A percentile compares a stretch with the other conserved stretches of the same genome.
These are phyloP conservation scores for Manis crassicaudata DNA, from an alignment of 2,797 vertebrate genomes.

Conservation along the genomic window DNA sequence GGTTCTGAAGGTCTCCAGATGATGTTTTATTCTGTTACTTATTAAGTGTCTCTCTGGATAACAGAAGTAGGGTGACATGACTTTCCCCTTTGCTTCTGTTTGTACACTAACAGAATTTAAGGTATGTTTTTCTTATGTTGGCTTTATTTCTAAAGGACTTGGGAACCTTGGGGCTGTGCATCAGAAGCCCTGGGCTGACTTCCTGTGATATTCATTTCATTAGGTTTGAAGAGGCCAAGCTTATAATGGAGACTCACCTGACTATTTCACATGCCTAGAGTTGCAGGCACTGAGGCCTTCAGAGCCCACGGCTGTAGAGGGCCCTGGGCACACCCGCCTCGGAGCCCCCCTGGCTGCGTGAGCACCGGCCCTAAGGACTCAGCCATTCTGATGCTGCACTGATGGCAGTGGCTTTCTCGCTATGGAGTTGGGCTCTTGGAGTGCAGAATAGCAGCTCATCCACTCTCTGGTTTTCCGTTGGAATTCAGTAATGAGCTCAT, in stretches of 20 bases:
- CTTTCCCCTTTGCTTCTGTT: neutral
- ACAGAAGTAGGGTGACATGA: neutral
- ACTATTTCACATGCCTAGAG: neutral
- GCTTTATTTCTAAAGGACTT: neutral
- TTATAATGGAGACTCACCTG: neutral
- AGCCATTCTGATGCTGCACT: neutral
- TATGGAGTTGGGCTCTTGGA: neutral
- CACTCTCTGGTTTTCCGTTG: slow-evolving; percentile 52
- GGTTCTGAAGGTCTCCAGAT: neutral
- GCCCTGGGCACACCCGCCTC: neutral
- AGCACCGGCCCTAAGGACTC: neutral
- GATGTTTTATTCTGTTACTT: neutral
- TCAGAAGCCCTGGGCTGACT: neutral
- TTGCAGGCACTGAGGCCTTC: neutral
- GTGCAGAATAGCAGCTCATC: neutral
- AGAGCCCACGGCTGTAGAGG: neutral
- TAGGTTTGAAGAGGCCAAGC: neutral
- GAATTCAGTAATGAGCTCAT: slow-evolving; percentile 77
- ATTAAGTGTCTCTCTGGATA: neutral
- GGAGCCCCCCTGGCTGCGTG: neutral
- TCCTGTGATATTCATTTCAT: neutral
- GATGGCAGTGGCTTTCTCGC: neutral
- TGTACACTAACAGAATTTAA: neutral
- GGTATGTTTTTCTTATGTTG: neutral
- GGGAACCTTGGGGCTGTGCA: neutral